Conservation (phyloP, 1,140 invertebrate genomes). For the Zaprionus africanus region DNA sequence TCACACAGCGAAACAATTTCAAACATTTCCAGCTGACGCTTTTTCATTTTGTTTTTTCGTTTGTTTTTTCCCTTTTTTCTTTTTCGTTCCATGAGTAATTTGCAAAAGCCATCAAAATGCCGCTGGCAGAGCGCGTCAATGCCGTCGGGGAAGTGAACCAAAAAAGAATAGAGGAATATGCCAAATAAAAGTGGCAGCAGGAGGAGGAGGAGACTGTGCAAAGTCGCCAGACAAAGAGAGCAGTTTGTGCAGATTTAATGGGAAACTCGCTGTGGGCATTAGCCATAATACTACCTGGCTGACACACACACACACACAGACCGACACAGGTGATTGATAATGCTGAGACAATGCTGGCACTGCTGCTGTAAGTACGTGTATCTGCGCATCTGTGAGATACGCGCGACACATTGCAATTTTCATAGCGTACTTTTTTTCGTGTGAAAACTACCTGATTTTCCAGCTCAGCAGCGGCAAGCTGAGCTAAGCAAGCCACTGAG, state of each 20-base stretch:
- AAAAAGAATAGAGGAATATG: slow-evolving; percentile 34
- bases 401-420: slow-evolving; percentile 52
- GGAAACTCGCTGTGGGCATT: slow-evolving; percentile 48
- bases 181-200: slow-evolving; percentile 20
- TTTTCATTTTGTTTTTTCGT: background rate
- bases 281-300: background rate
- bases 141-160: slow-evolving; percentile 35
- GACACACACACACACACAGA: background rate
- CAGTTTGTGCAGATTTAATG: slow-evolving; percentile 49
- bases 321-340: slow-evolving; percentile 71
- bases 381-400: slow-evolving; percentile 57
- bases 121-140: slow-evolving; percentile 57
- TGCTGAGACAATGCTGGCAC: slow-evolving; percentile 59
- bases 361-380: slow-evolving; percentile 38
- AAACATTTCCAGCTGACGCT: slow-evolving; percentile 22
- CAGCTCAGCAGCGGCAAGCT: slow-evolving; percentile 59
- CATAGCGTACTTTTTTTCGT: slow-evolving; percentile 49
- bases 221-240: slow-evolving; percentile 34
- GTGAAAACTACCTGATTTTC: slow-evolving; percentile 80
- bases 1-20: slow-evolving; percentile 29
- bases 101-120: slow-evolving; percentile 72
- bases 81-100: slow-evolving; percentile 69
- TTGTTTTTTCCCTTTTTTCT: slow-evolving; percentile 25
- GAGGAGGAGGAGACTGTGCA: slow-evolving; percentile 28
- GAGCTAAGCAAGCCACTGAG: slow-evolving; percentile 13